These are phyloP conservation scores for Plagiodera versicolora DNA, from an alignment of 2,888 invertebrate genomes.

Conservation along the genomic window DNA sequence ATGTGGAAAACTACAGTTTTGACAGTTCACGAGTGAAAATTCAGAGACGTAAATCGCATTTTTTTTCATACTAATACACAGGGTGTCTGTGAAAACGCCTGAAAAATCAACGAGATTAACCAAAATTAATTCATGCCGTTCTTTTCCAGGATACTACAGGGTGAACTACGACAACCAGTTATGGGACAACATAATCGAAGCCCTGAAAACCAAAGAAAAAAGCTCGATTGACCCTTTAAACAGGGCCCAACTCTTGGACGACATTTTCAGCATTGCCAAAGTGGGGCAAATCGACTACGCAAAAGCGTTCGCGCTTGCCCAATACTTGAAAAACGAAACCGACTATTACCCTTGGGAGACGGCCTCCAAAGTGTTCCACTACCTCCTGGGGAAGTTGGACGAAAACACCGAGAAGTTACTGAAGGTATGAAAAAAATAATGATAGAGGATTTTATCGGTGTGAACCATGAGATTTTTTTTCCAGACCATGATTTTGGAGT, in stretches of 20 bases:
- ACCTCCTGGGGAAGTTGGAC: slow-evolving; percentile 32
- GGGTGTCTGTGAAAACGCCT: too few species aligned
- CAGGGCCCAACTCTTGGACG: slow-evolving; percentile 78
- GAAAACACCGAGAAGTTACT: slow-evolving; percentile 20
- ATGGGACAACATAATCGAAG: slow-evolving; percentile 59
- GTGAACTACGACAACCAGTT: slow-evolving; percentile 66
- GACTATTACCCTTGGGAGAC: slow-evolving; percentile 81
- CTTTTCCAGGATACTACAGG: slow-evolving; percentile 64
- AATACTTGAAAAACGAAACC: slow-evolving; percentile 69
- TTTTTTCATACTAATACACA: too few species aligned
- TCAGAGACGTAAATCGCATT: too few species aligned
- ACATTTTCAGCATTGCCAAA: slow-evolving; percentile 74
- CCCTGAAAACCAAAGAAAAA: slow-evolving; percentile 52
- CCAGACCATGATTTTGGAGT: slow-evolving; percentile 13
- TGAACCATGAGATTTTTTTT: background rate
- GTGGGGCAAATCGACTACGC: slow-evolving; percentile 64
- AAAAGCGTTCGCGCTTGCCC: slow-evolving; percentile 66
- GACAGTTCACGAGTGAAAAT: too few species aligned
- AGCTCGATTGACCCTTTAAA: slow-evolving; percentile 64
- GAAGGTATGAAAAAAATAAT: slow-evolving; percentile 18
- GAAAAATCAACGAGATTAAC: too few species aligned
- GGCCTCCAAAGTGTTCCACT: slow-evolving; percentile 58
- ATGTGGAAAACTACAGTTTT: too few species aligned
- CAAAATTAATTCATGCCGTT: too few species aligned
- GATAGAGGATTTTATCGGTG: background rate